phyloP scores from a whole-genome alignment of 2,888 invertebrate species.

The Tetragonisca angustula region DNA sequence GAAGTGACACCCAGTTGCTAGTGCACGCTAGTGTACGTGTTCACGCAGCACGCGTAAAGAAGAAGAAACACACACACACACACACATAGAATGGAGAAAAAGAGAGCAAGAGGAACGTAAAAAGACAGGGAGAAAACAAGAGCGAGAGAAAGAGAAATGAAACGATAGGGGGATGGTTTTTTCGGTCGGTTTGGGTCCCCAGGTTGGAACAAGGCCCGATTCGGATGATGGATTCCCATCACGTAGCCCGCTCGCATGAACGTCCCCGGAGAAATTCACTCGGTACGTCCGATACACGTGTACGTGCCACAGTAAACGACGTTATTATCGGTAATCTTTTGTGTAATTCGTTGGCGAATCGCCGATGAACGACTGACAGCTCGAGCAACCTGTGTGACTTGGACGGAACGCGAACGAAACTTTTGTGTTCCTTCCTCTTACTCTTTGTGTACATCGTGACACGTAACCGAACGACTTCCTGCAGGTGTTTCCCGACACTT shows the following conservation, averaged over 20 bases:
- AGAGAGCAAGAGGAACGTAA: not conserved
- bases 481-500: not conserved
- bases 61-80: not conserved
- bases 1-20: slow-evolving; percentile 69
- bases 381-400: not conserved
- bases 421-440: not conserved
- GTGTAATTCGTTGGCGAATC: slow-evolving; percentile 13
- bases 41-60: slow-evolving; percentile 31
- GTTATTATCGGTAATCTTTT: slow-evolving; percentile 57
- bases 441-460: not conserved
- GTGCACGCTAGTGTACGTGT: slow-evolving; percentile 37
- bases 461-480: not conserved
- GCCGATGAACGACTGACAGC: not conserved
- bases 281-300: slow-evolving; percentile 13
- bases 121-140: not conserved
- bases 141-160: not conserved
- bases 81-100: too few species aligned
- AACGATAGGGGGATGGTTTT: slow-evolving; percentile 14
- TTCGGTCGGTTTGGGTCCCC: slow-evolving; percentile 42
- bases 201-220: slow-evolving; percentile 42
- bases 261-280: slow-evolving; percentile 41
- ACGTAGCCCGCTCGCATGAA: slow-evolving; percentile 54
- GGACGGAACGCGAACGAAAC: not conserved
- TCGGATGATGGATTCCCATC: slow-evolving; percentile 69
- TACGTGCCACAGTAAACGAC: slow-evolving; percentile 48